Evolutionary conservation across 2,797 vertebrate species (phyloP).

Genomic region (Betta splendens): DNA sequence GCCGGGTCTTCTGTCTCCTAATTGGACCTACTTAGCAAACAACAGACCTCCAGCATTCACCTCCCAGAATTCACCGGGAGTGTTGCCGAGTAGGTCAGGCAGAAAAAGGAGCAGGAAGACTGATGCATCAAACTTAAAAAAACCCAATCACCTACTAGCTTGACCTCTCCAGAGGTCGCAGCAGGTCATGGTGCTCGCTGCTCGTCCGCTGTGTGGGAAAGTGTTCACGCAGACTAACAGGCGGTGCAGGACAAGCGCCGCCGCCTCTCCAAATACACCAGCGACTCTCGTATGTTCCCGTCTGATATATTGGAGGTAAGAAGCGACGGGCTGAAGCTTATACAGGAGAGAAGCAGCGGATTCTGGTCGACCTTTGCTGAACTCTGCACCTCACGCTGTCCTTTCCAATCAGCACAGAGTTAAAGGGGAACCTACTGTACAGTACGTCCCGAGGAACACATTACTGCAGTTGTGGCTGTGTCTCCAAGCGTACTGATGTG

Average conservation of each 20-base stretch:
- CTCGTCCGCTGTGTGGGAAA: slow-evolving; percentile 14
- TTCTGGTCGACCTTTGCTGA: slow-evolving; percentile 26
- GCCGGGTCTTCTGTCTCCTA: slow-evolving; percentile 65
- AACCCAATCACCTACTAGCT: slow-evolving; percentile 44
- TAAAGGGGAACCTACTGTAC: slow-evolving; percentile 11
- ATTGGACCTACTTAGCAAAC: slow-evolving; percentile 70
- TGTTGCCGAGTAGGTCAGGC: slow-evolving; percentile 7
- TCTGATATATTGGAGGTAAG: slow-evolving; percentile 28
- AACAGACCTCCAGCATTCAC: slow-evolving; percentile 61
- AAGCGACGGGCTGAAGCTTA: too few species aligned
- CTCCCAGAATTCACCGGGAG: slow-evolving; percentile 53
- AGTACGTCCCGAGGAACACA: slow-evolving; percentile 1
- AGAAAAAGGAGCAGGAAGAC: slow-evolving; percentile 5
- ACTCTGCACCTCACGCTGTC: not conserved
- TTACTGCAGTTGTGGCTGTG: slow-evolving; percentile 17
- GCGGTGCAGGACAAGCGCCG: slow-evolving; percentile 27
- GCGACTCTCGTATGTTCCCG: slow-evolving; percentile 57
- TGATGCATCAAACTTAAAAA: not conserved
- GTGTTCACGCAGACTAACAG: slow-evolving; percentile 49
- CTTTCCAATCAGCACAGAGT: slow-evolving; percentile 14
- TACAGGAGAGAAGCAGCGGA: too few species aligned
- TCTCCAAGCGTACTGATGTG: slow-evolving; percentile 14
- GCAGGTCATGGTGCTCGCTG: slow-evolving; percentile 19
- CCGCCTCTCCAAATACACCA: slow-evolving; percentile 55
- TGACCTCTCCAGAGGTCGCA: slow-evolving; percentile 65